Base-by-base conservation (phyloP, 2,113 vertebrate species). In the Brienomyrus longianalis region DNA sequence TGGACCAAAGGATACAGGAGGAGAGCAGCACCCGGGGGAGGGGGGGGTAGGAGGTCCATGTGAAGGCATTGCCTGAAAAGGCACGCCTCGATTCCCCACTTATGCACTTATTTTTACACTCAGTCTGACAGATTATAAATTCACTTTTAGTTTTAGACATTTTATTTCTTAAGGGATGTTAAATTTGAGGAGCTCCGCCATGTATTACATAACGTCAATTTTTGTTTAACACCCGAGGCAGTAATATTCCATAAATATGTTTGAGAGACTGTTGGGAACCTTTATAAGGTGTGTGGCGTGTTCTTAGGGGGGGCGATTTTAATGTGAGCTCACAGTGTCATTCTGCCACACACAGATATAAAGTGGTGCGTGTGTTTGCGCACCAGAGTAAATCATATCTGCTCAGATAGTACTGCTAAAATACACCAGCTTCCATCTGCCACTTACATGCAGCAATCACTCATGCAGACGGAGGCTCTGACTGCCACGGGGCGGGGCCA, bases 1-100 rank as follows among this genome's bases (percentile, higher is more conserved):
- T 91, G 94, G 90, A 92, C 91, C 91, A 27, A 23, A 62, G 56
- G 56, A 62, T 23, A n/a, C 3, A 84, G 31, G 89, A 88, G 15
- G 90, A 86, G 90, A 2, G 66, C 4, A 66, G 15, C 23, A 27
- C 10, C 21, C 6, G 19, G 66, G 66, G 31, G 31, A 31, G 31
- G 31, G 31, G 31, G 39, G 39, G 54, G 31, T 31, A 39, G 39
- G 39, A 1, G 39, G 39, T 83, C 3, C 5, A 2, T 43, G 54
- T 31, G 48, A 88, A 87, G 88, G 88, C 45, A 31, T 80, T 56
- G 86, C 74, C 50, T 54, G 80, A 56, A 89, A 45, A 85, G 59
- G 70, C 62, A 91, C 23, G 87, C 89, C 56, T 77, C n/a, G 88
- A 87, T 85, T 54, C 74, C 48, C 19, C 66, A 59, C 51, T 54